These are phyloP conservation scores for Pristionchus pacificus DNA, from an alignment of 1,140 invertebrate genomes.

Conservation along the genomic window DNA sequence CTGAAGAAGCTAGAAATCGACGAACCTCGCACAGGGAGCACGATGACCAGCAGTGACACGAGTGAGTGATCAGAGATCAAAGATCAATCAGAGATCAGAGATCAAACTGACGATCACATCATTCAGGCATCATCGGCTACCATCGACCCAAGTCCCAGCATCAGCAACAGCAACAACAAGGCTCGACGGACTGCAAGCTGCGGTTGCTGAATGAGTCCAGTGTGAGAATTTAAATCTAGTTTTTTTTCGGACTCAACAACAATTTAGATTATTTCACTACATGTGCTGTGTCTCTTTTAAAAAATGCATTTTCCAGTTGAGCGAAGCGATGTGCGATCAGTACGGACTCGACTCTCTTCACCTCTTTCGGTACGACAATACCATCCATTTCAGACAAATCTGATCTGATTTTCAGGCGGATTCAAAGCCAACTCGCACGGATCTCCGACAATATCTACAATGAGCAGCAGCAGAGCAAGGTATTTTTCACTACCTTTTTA, in stretches of 20 bases:
- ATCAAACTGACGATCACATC: background rate
- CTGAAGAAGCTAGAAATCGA: constrained; percentile 16
- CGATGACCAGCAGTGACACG: constrained; percentile 3
- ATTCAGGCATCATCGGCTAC: background rate
- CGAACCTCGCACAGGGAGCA: constrained; percentile 7
- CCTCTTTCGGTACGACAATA: background rate
- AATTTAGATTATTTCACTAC: no score
- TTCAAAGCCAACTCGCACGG: constrained; percentile 17
- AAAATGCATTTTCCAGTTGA: no score
- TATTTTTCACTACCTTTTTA: no score
- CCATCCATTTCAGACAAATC: background rate
- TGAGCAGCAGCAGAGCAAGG: constrained; percentile 28
- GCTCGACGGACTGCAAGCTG: constrained; percentile 47
- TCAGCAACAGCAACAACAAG: constrained; percentile 47
- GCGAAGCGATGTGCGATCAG: no score
- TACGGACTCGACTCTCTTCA: background rate
- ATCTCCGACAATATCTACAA: constrained; percentile 25
- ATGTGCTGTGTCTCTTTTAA: no score
- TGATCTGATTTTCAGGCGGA: constrained; percentile 23
- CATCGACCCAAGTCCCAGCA: background rate
- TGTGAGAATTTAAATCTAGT: no score
- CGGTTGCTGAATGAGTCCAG: no score
- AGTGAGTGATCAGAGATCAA: constrained; percentile 1
- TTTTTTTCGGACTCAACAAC: no score
- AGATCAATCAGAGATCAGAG: background rate